Evolutionary conservation across 2,888 invertebrate species (phyloP).

Genomic region (Magallana nippona): DNA sequence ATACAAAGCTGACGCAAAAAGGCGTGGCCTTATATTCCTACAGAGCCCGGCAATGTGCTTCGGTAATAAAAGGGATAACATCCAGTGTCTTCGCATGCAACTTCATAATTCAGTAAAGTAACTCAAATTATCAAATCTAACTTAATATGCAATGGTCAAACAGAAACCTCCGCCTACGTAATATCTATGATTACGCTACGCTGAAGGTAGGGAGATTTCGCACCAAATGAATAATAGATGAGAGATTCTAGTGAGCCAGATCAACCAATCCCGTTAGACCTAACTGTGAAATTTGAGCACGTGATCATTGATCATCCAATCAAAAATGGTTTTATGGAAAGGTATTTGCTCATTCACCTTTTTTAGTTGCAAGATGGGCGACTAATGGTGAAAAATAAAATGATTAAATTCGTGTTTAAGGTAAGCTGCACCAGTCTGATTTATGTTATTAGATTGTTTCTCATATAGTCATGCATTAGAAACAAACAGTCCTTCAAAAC

Average conservation of each 20-base stretch:
- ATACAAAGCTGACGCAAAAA: neutral
- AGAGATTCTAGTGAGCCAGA: slow-evolving; percentile 22
- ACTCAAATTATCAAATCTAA: neutral
- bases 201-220: slow-evolving; percentile 45
- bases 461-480: neutral
- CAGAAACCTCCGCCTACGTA: neutral
- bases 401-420: slow-evolving; percentile 23
- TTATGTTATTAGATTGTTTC: neutral
- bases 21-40: slow-evolving; percentile 29
- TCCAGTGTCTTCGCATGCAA: slow-evolving; percentile 7
- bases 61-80: neutral
- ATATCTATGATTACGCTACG: neutral
- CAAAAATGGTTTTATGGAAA: slow-evolving; percentile 36
- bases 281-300: slow-evolving; percentile 51
- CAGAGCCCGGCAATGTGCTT: slow-evolving; percentile 19
- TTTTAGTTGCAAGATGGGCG: slow-evolving; percentile 62
- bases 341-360: slow-evolving; percentile 77
- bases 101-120: neutral
- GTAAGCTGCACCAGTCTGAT: slow-evolving; percentile 2
- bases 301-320: slow-evolving; percentile 57
- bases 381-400: slow-evolving; percentile 34
- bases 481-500: neutral
- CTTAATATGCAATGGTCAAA: neutral
- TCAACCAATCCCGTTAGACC: slow-evolving; percentile 53
- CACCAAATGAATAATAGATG: slow-evolving; percentile 43